phyloP scores from a whole-genome alignment of 2,113 vertebrate genomes.

The Genyomyrus donnyi region DNA sequence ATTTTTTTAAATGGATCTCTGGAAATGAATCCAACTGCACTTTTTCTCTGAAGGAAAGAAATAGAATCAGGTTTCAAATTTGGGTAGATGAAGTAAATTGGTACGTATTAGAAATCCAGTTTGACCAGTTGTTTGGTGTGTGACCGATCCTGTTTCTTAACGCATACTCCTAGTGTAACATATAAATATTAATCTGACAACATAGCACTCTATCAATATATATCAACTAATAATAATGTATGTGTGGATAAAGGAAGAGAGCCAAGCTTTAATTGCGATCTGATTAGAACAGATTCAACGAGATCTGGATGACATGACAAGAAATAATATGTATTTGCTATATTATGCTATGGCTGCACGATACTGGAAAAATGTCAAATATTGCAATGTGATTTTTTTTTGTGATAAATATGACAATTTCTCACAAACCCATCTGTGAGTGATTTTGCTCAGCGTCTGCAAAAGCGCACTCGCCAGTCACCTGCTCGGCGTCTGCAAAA shows the following conservation, averaged over 20 bases:
- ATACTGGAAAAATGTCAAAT: neutral
- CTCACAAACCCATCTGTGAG: too few relatives aligned
- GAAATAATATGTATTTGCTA: neutral
- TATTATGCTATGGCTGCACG: neutral
- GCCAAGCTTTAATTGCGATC: neutral
- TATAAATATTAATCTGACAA: neutral
- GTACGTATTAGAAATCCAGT: neutral
- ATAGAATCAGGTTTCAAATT: neutral
- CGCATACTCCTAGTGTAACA: neutral
- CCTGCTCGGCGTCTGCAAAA: too few relatives aligned
- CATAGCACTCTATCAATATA: neutral
- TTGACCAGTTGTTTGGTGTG: neutral
- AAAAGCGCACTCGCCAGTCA: too few relatives aligned
- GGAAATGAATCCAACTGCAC: neutral
- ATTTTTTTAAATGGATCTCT: slow-evolving; percentile 4
- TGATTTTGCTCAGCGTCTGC: too few relatives aligned
- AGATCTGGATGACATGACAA: neutral
- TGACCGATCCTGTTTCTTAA: neutral
- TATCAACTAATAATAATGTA: neutral
- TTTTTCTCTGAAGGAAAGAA: neutral
- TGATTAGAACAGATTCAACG: neutral
- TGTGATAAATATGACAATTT: neutral
- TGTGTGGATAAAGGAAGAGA: neutral
- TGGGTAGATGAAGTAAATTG: neutral
- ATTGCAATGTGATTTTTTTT: neutral